A percentile compares a stretch with the other conserved stretches of the same genome.
Conservation (phyloP, 2,113 vertebrate genomes). For the Pantherophis guttatus region DNA sequence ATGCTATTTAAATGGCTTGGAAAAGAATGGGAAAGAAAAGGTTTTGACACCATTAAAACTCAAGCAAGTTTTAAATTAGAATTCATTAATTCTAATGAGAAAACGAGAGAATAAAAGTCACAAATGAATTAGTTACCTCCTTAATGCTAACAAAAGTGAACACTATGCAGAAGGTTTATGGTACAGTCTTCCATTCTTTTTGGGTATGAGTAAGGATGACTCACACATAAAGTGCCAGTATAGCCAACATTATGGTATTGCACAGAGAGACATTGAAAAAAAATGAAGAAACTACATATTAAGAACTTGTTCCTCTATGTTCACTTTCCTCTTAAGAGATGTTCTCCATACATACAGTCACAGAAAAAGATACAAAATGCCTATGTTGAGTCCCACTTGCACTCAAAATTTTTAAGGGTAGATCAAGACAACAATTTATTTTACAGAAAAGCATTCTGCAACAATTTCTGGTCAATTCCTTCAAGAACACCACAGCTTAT, state of each 20-base stretch:
- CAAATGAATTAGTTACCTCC: slow-evolving; percentile 48
- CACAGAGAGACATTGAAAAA: not conserved
- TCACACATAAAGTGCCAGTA: slow-evolving; percentile 17
- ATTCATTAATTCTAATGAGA: slow-evolving; percentile 44
- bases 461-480: not conserved
- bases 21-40: slow-evolving; percentile 38
- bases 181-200: not conserved
- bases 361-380: not conserved
- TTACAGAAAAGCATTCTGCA: slow-evolving; percentile 22
- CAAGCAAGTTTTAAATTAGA: slow-evolving; percentile 9
- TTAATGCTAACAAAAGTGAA: slow-evolving; percentile 32
- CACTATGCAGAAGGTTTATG: slow-evolving; percentile 23
- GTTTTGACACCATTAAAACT: slow-evolving; percentile 48
- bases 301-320: not conserved
- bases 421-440: not conserved
- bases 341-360: not conserved
- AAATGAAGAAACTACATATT: not conserved
- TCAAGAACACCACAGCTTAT: not conserved
- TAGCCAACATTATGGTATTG: not conserved
- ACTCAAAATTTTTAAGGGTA: slow-evolving; percentile 22
- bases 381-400: not conserved
- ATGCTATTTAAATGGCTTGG: slow-evolving; percentile 54
- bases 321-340: not conserved
- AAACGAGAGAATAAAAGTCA: slow-evolving; percentile 40
- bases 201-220: slow-evolving; percentile 5